Base-by-base conservation (phyloP, 2,113 vertebrate genomes). In the Hippoglossus stenolepis region DNA sequence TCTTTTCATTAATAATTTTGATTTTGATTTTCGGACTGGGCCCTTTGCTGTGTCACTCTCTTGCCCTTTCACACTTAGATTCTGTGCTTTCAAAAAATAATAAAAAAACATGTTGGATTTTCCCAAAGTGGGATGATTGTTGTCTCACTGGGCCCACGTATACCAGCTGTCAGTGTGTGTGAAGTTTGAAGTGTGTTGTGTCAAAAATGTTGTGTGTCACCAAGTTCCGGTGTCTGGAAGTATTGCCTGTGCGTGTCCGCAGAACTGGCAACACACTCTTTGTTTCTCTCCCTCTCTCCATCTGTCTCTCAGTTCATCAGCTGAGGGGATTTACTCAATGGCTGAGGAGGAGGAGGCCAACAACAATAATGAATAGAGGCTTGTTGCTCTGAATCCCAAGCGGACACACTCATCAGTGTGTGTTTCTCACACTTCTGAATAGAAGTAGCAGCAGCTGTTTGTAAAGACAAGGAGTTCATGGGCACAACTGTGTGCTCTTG, bases 401-500 rank as follows among this genome's bases (percentile, higher is more conserved):
- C n/a, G 40, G 73, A 68, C 75, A 45, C 65, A 54, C 64, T 80
- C 73, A 40, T 83, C 53, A 21, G 62, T 78, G 74, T 78, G 75
- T 81, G 68, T 86, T 89, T 89, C 87, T 80, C 85, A 87, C 81
- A 68, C 74, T 84, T 69, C 18, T 65, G 66, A 77, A 80, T 73
- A 26, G 43, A 75, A 84, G 73, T 60, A 75, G 64, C 53, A 28
- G 65, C 77, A 89, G 64, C 65, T 88, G 72, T 86, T 84, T 79
- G 59, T 53, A 31, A 65, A 79, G 71, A 82, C 47, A 0, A 74
- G 53, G 66, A 64, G 43, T 54, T 77, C 60, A 20, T 23, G 23
- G 51, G 24, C 35, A 62, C 43, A 35, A 51, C 6, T 53, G 38
- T 56, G 56, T 76, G 64, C 69, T 40, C 66, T 35, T 67, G n/a